A percentile compares a stretch with the other conserved stretches of the same genome.
Evolutionary conservation across 2,113 vertebrate species (phyloP).

Genomic region (Leptosomus discolor): DNA sequence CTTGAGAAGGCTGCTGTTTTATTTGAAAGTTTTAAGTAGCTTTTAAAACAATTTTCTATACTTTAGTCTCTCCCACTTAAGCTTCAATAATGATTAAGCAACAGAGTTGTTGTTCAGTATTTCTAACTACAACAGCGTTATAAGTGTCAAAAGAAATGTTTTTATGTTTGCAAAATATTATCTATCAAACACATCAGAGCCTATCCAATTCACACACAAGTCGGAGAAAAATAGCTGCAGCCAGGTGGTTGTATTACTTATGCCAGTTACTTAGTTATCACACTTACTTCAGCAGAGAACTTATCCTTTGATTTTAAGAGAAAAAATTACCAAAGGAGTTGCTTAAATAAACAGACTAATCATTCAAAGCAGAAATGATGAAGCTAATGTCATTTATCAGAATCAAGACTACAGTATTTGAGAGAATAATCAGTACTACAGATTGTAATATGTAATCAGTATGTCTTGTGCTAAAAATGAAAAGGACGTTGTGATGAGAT

Average conservation of each 20-base stretch:
- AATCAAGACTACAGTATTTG: neutral
- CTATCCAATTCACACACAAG: neutral
- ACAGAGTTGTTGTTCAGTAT: neutral
- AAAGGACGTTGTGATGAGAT: neutral
- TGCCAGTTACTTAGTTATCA: neutral
- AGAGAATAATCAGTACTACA: neutral
- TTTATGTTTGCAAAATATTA: neutral
- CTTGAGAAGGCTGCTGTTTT: neutral
- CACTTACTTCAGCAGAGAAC: neutral
- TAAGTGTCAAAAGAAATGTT: neutral
- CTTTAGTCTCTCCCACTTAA: neutral
- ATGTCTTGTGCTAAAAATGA: neutral
- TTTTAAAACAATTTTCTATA: neutral
- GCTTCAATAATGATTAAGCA: neutral
- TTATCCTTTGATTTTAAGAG: neutral
- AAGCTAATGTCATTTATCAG: neutral
- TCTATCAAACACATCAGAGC: neutral
- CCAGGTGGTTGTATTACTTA: neutral
- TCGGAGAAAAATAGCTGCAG: neutral
- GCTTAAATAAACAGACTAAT: neutral
- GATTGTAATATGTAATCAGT: neutral
- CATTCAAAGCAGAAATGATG: neutral
- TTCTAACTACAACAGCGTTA: neutral
- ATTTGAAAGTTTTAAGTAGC: neutral
- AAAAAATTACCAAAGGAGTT: neutral